Percentiles rank a stretch among this genome's conserved stretches.
Conservation (phyloP, 64 coral and sea anemone genomes). For the Porites australiensis region DNA sequence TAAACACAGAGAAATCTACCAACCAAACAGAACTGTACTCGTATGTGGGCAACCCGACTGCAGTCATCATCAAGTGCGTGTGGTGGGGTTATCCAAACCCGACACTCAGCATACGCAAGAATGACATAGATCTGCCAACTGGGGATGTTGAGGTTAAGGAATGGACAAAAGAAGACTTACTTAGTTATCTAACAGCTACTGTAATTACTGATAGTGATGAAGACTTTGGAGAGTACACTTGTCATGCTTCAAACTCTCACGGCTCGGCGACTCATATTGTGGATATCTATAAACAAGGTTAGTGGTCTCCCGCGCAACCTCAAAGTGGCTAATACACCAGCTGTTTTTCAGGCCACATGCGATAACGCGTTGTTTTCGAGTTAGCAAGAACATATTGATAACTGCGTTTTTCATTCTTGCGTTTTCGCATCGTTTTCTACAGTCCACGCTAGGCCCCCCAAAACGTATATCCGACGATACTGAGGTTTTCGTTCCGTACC, state of each 20-base stretch:
- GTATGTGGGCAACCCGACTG: constrained; percentile 57
- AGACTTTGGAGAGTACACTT: constrained; percentile 69
- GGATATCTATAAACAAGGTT: constrained; percentile 69
- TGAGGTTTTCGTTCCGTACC: too few species aligned
- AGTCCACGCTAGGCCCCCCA: too few species aligned
- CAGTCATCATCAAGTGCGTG: constrained; percentile 54
- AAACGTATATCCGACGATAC: too few species aligned
- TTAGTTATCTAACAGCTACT: not conserved
- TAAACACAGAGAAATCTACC: constrained; percentile 54
- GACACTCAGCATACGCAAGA: constrained; percentile 12
- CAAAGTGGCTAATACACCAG: constrained; percentile 39
- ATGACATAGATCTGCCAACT: not conserved
- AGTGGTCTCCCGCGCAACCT: constrained; percentile 10
- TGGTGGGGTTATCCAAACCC: constrained; percentile 87
- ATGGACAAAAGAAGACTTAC: not conserved
- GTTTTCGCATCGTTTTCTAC: too few species aligned
- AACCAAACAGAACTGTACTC: constrained; percentile 63
- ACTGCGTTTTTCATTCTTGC: too few species aligned
- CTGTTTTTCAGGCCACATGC: too few species aligned
- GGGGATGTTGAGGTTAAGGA: not conserved
- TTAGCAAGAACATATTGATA: too few species aligned
- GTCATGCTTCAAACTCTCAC: constrained; percentile 46
- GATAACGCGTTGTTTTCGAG: too few species aligned
- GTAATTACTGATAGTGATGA: not conserved
- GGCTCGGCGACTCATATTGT: constrained; percentile 50